Percentiles rank a stretch among this genome's conserved stretches.
These are phyloP conservation scores for Aptenodytes forsteri DNA, from an alignment of 2,113 vertebrate species.

Conservation along the genomic window DNA sequence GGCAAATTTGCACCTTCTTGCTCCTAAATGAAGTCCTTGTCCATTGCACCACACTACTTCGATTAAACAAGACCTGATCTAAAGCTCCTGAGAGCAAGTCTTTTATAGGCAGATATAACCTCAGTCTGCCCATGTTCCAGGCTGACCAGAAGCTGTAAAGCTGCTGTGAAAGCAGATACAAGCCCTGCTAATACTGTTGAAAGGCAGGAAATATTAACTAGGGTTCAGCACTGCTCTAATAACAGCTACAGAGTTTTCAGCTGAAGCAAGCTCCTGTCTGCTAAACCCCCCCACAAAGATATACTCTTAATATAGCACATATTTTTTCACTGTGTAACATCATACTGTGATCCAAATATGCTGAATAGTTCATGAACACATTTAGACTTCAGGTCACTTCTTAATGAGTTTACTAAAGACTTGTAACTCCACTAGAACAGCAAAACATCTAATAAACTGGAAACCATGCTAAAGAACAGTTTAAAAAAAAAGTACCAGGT, in stretches of 20 bases:
- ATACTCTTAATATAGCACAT: neutral
- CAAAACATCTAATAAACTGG: neutral
- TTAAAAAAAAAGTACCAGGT: neutral
- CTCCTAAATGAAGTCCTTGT: neutral
- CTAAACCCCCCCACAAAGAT: rapidly evolving
- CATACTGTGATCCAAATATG: neutral
- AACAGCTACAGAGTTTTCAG: neutral
- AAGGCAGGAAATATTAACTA: neutral
- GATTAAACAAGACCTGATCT: neutral
- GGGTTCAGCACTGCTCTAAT: neutral
- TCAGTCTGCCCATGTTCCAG: neutral
- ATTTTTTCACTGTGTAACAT: neutral
- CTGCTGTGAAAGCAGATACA: neutral
- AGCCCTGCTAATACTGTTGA: neutral
- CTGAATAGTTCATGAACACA: neutral
- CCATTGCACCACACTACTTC: neutral
- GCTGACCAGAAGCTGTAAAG: neutral
- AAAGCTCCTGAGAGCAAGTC: neutral
- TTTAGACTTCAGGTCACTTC: neutral
- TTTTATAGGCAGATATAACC: neutral
- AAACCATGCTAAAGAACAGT: no score
- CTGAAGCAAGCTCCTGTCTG: neutral
- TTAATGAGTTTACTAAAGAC: neutral
- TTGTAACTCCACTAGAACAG: neutral
- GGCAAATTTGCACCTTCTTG: neutral